Conservation (phyloP, 2,113 vertebrate genomes). For the Callochromis pleurospilus region DNA sequence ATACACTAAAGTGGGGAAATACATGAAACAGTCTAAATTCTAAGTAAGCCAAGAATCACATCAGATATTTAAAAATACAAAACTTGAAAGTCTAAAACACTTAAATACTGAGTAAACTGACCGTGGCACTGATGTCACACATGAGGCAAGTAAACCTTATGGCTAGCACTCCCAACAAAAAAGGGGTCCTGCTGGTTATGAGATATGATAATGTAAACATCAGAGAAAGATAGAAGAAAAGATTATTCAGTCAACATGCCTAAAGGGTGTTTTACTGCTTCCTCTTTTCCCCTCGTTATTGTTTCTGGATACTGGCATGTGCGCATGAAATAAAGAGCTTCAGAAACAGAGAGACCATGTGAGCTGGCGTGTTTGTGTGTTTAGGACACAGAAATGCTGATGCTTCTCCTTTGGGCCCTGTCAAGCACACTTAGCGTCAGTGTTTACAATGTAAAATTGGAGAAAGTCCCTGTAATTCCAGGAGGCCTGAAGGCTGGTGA, state of each 20-base stretch:
- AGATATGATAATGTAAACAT: not conserved
- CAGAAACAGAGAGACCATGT: not conserved
- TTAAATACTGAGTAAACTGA: not conserved
- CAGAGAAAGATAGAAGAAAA: not conserved
- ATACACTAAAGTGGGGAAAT: not conserved
- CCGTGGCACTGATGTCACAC: not conserved
- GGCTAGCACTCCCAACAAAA: not conserved
- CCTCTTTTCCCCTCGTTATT: not conserved
- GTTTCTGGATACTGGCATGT: not conserved
- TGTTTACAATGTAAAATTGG: constrained; percentile 26
- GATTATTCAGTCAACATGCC: not conserved
- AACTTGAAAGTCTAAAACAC: not conserved
- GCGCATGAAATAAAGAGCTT: not conserved
- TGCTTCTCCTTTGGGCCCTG: constrained; percentile 46
- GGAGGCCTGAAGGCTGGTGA: not conserved
- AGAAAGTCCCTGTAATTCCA: constrained; percentile 12
- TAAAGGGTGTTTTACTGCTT: not conserved
- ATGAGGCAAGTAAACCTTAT: not conserved
- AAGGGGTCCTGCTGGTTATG: not conserved
- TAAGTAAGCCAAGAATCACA: not conserved
- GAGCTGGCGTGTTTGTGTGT: not conserved
- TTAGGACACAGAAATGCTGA: constrained; percentile 47
- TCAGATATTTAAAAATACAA: not conserved
- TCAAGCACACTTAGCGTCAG: constrained; percentile 46
- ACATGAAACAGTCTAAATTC: not conserved